Evolutionary conservation across 2,888 invertebrate genomes (phyloP).

Genomic region (Leptinotarsa juncta): DNA sequence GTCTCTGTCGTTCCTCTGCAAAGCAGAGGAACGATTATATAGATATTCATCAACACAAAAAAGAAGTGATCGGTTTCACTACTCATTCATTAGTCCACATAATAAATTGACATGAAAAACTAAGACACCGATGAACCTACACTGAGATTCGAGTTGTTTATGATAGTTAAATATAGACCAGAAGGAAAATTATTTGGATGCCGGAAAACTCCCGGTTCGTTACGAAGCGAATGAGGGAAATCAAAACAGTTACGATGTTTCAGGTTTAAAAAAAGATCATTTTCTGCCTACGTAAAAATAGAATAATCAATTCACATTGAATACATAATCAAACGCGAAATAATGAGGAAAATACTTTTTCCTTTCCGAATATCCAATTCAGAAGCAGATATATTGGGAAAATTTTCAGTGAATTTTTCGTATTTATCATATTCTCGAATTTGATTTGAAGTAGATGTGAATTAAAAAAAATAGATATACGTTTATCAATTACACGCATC

Average conservation of each 20-base stretch:
- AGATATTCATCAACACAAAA: too few species aligned
- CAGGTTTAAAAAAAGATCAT: not conserved
- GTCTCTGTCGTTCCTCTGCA: too few species aligned
- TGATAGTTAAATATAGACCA: not conserved
- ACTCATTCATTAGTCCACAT: too few species aligned
- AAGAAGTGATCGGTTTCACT: too few species aligned
- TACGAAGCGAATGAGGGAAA: not conserved
- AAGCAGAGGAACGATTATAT: too few species aligned
- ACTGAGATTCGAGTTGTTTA: not conserved
- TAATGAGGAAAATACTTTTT: not conserved
- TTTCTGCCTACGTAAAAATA: constrained; percentile 1
- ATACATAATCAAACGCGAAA: not conserved
- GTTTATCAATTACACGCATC: too few species aligned
- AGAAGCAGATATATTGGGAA: not conserved
- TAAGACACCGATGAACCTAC: not conserved
- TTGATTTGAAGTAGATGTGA: too few species aligned
- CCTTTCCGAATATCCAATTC: not conserved
- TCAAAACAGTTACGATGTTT: not conserved
- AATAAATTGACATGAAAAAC: too few species aligned
- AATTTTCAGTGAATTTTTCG: too few species aligned
- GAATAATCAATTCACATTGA: not conserved
- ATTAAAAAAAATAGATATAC: too few species aligned
- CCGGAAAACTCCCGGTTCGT: not conserved
- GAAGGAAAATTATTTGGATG: not conserved
- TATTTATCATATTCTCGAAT: too few species aligned